Conservation (phyloP, 2,888 invertebrate species). For the Ectemnius cavifrons region DNA sequence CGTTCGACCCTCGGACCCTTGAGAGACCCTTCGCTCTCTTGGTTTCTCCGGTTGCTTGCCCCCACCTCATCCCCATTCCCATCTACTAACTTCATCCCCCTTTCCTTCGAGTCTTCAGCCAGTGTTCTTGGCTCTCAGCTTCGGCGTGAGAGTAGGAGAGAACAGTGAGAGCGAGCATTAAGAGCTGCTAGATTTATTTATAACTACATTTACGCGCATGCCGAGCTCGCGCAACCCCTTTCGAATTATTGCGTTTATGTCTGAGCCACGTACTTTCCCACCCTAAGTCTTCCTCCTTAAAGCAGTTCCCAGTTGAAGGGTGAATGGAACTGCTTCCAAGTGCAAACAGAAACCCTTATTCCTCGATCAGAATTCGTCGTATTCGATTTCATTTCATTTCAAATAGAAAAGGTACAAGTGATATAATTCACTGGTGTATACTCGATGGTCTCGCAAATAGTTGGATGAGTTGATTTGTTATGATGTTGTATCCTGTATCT, state of each 20-base stretch:
- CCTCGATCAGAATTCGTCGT: background rate
- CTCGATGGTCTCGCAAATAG: background rate
- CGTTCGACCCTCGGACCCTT: conserved; percentile 38
- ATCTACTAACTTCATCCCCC: conserved; percentile 28
- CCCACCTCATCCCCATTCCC: conserved; percentile 22
- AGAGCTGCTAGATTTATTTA: conserved; percentile 78
- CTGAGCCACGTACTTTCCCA: conserved; percentile 43
- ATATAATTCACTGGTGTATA: background rate
- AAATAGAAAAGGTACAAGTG: background rate
- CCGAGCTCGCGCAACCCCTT: conserved; percentile 68
- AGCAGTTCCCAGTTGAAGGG: background rate
- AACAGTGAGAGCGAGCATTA: conserved; percentile 72
- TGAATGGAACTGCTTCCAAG: background rate
- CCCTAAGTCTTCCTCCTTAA: background rate
- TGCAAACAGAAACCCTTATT: background rate
- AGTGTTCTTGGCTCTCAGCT: conserved; percentile 28
- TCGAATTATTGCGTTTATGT: conserved; percentile 74
- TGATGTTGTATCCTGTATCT: conserved; percentile 7
- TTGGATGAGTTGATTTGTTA: background rate
- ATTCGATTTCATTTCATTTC: background rate
- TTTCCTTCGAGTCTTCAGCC: background rate
- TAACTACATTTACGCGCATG: conserved; percentile 78
- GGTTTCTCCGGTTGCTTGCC: conserved; percentile 23
- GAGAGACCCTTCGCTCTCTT: conserved; percentile 28
- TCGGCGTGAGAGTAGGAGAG: conserved; percentile 64